phyloP scores from a whole-genome alignment of 2,113 vertebrate genomes.

The Porphyrio hochstetteri region DNA sequence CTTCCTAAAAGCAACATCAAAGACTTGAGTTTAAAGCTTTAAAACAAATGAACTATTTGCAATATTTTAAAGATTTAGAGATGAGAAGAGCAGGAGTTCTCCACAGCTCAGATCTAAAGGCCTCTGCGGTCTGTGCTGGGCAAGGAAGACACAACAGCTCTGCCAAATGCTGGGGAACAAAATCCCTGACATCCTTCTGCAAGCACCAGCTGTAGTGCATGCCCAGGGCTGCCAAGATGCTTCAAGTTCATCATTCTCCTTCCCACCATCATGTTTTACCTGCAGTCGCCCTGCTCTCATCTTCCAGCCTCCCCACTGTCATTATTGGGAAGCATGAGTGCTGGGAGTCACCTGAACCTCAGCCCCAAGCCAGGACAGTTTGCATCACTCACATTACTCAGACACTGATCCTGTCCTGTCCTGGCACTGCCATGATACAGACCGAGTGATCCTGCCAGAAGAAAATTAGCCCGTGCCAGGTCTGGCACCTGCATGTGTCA shows the following conservation, averaged over 20 bases:
- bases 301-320: neutral
- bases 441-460: neutral
- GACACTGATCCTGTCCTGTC: neutral
- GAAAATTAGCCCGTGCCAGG: neutral
- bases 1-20: constrained; percentile 78
- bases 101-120: constrained; percentile 65
- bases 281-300: neutral
- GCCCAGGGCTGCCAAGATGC: neutral
- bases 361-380: neutral
- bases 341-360: neutral
- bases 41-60: constrained; percentile 67
- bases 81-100: constrained; percentile 61
- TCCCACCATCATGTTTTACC: neutral
- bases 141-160: neutral
- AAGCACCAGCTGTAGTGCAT: neutral
- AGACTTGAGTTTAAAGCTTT: constrained; percentile 69
- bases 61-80: constrained; percentile 66
- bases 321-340: neutral
- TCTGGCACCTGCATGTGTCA: neutral
- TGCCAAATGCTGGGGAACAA: neutral
- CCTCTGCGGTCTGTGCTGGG: constrained; percentile 11
- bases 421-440: neutral
- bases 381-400: neutral
- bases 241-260: neutral
- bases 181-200: neutral